Evolutionary conservation across 2,113 vertebrate species (phyloP).

Genomic region (Pycnonotus jocosus): DNA sequence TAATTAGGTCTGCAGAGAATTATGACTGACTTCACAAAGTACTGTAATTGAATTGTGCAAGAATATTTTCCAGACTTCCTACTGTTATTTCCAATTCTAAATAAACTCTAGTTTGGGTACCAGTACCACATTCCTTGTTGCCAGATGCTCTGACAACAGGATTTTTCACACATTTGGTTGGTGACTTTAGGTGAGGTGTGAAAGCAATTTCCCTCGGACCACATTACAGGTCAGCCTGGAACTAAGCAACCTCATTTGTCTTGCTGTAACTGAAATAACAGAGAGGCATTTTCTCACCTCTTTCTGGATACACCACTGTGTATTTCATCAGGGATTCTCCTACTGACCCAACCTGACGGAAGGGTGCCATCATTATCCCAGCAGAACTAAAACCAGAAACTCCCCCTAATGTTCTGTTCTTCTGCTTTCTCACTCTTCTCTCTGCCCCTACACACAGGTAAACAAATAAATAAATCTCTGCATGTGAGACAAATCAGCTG

Average conservation of each 20-base stretch:
- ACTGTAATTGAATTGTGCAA: background rate
- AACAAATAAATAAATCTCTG: background rate
- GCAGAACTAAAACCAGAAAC: background rate
- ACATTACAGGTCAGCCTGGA: background rate
- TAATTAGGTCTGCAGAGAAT: slow-evolving; percentile 33
- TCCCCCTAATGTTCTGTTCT: background rate
- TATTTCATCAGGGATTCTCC: background rate
- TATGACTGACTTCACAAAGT: background rate
- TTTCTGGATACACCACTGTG: background rate
- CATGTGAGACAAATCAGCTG: background rate
- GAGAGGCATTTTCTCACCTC: background rate
- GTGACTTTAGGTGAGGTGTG: background rate
- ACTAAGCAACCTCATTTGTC: background rate
- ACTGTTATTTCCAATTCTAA: background rate
- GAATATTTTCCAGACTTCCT: background rate
- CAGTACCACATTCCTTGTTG: background rate
- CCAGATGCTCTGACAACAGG: background rate
- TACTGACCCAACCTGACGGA: background rate
- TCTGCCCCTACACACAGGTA: background rate
- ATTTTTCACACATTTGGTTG: background rate
- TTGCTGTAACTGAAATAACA: background rate
- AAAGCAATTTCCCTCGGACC: background rate
- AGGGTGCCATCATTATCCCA: background rate
- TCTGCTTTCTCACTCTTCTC: background rate
- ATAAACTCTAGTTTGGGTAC: background rate